Evolutionary conservation across 2,797 vertebrate genomes (phyloP).

Genomic region (Taeniopygia guttata): DNA sequence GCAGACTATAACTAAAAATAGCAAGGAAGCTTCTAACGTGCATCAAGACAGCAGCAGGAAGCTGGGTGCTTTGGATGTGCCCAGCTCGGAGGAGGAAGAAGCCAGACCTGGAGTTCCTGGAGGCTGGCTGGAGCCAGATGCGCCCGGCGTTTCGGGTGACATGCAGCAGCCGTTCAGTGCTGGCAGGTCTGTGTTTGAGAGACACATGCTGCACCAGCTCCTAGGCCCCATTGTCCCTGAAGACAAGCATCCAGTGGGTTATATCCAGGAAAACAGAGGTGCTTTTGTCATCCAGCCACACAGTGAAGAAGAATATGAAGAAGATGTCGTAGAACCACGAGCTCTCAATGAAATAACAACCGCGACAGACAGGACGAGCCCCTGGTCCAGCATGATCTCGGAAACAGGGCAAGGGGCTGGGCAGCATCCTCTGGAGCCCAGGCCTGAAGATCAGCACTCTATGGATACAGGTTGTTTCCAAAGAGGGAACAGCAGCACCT

Average conservation of each 20-base stretch:
- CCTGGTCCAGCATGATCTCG: conserved; percentile 91
- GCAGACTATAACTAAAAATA: conserved; percentile 53
- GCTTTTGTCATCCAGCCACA: not conserved
- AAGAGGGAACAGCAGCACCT: not conserved
- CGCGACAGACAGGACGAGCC: conserved; percentile 88
- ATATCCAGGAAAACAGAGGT: not conserved
- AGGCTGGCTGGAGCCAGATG: not conserved
- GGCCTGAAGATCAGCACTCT: not conserved
- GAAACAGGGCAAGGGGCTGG: conserved; percentile 74
- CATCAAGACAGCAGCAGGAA: not conserved
- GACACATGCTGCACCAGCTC: not conserved
- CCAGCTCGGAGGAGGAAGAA: not conserved
- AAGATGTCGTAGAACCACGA: conserved; percentile 84
- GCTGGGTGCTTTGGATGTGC: not conserved
- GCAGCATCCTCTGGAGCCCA: conserved; percentile 11
- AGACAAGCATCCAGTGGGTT: not conserved
- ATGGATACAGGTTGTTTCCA: not conserved
- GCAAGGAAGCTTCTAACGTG: not conserved
- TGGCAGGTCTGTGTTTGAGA: not conserved
- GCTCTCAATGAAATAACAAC: conserved; percentile 89
- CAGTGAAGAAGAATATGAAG: conserved; percentile 87
- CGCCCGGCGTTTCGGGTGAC: fast-evolving
- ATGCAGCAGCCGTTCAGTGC: not conserved
- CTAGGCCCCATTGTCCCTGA: not conserved
- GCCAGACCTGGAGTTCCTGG: not conserved